Evolutionary conservation across 2,113 vertebrate genomes (phyloP).

Genomic region (Lamprologus speciosus): DNA sequence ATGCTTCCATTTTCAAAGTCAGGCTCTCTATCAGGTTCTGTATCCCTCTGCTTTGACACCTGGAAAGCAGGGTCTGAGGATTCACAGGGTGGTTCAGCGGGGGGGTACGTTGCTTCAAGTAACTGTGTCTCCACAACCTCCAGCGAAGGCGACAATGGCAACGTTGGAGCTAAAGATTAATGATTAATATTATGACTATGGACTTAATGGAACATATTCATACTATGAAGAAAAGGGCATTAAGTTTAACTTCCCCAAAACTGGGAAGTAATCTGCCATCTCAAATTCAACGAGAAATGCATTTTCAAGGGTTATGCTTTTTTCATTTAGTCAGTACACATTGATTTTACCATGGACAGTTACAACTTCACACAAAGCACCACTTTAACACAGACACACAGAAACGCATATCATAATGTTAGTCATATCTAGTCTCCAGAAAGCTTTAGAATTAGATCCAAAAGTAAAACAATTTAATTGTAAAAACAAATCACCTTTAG

Average conservation of each 20-base stretch:
- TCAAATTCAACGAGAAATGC: conserved; percentile 34
- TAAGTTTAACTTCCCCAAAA: conserved; percentile 9
- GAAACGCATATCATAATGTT: conserved; percentile 16
- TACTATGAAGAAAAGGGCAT: conserved; percentile 31
- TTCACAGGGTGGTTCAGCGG: conserved; percentile 51
- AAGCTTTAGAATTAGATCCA: conserved; percentile 30
- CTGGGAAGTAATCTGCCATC: conserved; percentile 15
- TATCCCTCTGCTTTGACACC: conserved; percentile 78
- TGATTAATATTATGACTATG: conserved; percentile 55
- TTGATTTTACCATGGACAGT: background rate
- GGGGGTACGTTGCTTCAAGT: conserved; percentile 41
- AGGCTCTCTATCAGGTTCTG: conserved; percentile 60
- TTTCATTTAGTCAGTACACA: conserved; percentile 6
- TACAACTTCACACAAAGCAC: conserved; percentile 15
- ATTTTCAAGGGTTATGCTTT: background rate
- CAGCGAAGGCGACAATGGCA: conserved; percentile 45
- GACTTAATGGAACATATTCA: conserved; percentile 38
- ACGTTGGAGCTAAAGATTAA: conserved; percentile 64
- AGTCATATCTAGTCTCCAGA: conserved; percentile 41
- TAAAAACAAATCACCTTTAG: conserved; percentile 67
- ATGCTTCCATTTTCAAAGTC: conserved; percentile 66
- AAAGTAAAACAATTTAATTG: conserved; percentile 13
- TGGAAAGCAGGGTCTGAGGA: conserved; percentile 68
- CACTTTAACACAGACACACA: conserved; percentile 15
- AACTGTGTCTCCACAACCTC: conserved; percentile 52